Evolutionary conservation across 2,888 invertebrate genomes (phyloP), one percentile per base, ranked within the genome.

Genomic region (Agrilus biguttatus): DNA sequence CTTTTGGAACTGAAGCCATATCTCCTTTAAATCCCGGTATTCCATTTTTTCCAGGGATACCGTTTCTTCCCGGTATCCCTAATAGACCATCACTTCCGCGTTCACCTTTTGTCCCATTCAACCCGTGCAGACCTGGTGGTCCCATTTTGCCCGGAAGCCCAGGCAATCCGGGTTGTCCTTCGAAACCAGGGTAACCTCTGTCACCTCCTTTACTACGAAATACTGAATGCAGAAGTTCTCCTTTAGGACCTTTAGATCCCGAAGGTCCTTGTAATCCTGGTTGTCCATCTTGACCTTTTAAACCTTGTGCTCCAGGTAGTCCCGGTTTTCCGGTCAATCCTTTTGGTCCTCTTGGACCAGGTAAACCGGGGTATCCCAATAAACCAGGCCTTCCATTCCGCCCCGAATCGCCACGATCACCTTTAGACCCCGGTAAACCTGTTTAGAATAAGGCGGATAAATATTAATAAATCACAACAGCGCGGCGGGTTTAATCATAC

Each of bases 91-190:
- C 44, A 8, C 47, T 47, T 36, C 70, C 62, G 32, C 49, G 57
- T 36, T 52, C 51, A 36, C 58, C 59, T 42, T 71, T 71, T 8
- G 59, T 49, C 44, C 76, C 75, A 44, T 60, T 55, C 34, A 45
- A 34, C 13, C 53, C 59, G 47, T 54, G 46, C 33, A 49, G 33
- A 51, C 77, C 80, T 44, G 66, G 60, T 8, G 56, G 54, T 32
- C 86, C 86, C 5, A 72, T 63, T 5, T 61, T 57, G 36, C 84
- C 84, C 17, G 55, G 66, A 1, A 68, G 70, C 13, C 87, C 82
- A 34, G 63, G 59, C 28, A 71, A 67, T 23, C 83, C 83, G 39
- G 67, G 70, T 37, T 72, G 61, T 19, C 84, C 84, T 2, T 65
- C 58, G 46, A 69, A 68, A 4, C 84, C 84, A 19, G 55, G 65